phyloP scores from a whole-genome alignment of 2,888 invertebrate species.

The Cephus rjabovi region DNA sequence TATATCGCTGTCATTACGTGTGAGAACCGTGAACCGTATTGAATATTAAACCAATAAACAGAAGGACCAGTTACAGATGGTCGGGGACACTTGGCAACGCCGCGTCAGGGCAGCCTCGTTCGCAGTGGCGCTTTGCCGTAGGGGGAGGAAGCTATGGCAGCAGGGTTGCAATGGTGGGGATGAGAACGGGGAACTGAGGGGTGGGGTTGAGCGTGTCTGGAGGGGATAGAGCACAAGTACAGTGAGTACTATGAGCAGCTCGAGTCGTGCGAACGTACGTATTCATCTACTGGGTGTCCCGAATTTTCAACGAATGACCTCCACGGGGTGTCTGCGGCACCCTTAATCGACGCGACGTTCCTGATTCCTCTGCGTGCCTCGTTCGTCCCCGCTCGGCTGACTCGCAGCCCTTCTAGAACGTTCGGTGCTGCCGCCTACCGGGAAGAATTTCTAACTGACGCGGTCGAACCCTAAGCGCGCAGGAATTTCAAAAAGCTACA shows the following conservation, averaged over 20 bases:
- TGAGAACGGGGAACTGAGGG: constrained; percentile 3
- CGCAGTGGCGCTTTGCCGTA: constrained; percentile 36
- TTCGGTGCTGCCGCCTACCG: background rate
- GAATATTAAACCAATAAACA: constrained; percentile 56
- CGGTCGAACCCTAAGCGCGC: background rate
- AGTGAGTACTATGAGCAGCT: constrained; percentile 19
- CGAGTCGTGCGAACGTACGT: constrained; percentile 20
- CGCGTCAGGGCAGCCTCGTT: constrained; percentile 41
- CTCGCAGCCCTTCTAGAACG: background rate
- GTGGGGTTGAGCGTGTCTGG: constrained; percentile 5
- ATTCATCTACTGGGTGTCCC: constrained; percentile 28
- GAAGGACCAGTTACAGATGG: constrained; percentile 50
- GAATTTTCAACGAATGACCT: constrained; percentile 10
- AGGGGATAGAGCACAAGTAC: constrained; percentile 26
- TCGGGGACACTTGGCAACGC: constrained; percentile 51
- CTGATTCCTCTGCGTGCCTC: background rate
- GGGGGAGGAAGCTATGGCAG: constrained; percentile 28
- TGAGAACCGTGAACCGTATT: constrained; percentile 42
- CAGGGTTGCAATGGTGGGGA: constrained; percentile 16
- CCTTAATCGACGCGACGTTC: background rate
- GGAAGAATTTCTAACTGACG: background rate
- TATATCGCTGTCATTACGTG: constrained; percentile 8
- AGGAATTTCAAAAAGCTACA: background rate
- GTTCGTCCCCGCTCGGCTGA: background rate
- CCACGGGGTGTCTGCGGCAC: background rate